Evolutionary conservation across 1,140 invertebrate species (phyloP), one percentile per base, ranked within the genome.

Genomic region (Papilio polytes): DNA sequence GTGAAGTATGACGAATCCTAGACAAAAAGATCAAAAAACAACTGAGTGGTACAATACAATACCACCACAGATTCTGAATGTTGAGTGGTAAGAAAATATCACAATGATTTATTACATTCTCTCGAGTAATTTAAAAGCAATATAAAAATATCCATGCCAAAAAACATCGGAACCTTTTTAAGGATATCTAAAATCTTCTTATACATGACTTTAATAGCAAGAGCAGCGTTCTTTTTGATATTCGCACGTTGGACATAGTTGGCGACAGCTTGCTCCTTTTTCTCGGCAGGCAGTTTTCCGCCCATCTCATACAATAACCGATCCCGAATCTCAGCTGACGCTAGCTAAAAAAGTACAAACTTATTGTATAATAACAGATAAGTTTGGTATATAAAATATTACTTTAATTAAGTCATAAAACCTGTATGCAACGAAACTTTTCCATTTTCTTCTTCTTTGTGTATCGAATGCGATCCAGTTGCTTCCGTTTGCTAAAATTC

Each of bases 1-100:
- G 96, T 96, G 84, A 96, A 97, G 82, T 96, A 96, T 22, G 96
- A 91, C 0, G 96, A 92, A 86, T 97, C 96, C 96, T 97, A 80
- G 31, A 87, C 83, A 83, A 86, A 81, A 63, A 77, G 59, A 66
- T n/a, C 9, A 76, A 77, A 74, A 46, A 41, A 22, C 2, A 26
- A 41, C n/a, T 9, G 3, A 3, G 3, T 44, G 18, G 0, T 10
- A 22, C 15, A 73, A 3, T 8, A 73, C 12, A 20, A 44, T 20
- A 9, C 10, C 22, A 63, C 9, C 7, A 63, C n/a, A 59, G 7
- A 8, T 20, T 20, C 7, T 56, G 6, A 6, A 7, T 56, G 6
- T 20, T 56, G 7, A 20, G 53, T 56, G 53, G 53, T 20, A 56
- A 56, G 53, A 1, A n/a, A 53, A 53, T 18, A 53, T 3, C 4